These are phyloP conservation scores for Eupithecia subfuscata DNA, from an alignment of 2,888 invertebrate genomes.

Conservation along the genomic window DNA sequence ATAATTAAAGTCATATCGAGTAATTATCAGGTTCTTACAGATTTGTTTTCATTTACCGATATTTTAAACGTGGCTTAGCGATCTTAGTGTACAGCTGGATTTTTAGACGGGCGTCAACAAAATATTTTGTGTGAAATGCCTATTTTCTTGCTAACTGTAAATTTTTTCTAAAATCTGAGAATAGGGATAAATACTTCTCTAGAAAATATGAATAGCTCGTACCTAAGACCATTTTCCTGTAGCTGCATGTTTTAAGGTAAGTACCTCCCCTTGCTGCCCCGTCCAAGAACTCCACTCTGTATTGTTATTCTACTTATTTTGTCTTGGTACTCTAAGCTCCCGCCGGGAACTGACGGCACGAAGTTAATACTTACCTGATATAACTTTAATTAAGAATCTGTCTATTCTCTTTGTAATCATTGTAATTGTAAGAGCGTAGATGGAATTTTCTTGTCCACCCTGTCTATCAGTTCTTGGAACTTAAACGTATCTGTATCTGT, in stretches of 20 bases:
- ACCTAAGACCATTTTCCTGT: too few species aligned
- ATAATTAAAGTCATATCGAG: background rate
- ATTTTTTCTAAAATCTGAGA: too few species aligned
- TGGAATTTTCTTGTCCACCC: background rate
- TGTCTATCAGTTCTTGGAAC: background rate
- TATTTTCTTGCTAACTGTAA: too few species aligned
- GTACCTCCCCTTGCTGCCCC: too few species aligned
- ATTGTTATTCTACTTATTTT: too few species aligned
- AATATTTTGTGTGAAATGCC: too few species aligned
- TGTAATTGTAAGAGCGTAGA: background rate
- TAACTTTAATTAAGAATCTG: conserved; percentile 4
- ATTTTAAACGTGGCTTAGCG: background rate
- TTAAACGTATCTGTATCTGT: background rate
- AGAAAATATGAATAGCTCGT: too few species aligned
- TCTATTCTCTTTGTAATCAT: background rate
- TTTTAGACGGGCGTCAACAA: background rate
- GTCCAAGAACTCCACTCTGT: too few species aligned
- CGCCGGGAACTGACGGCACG: background rate
- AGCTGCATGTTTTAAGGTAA: too few species aligned
- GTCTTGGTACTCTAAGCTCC: background rate
- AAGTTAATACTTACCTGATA: background rate
- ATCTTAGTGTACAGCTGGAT: too few species aligned
- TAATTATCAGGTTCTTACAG: background rate
- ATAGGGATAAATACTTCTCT: too few species aligned
- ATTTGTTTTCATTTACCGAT: background rate